Evolutionary conservation across 2,113 vertebrate species (phyloP).

Genomic region (Siniperca chuatsi): DNA sequence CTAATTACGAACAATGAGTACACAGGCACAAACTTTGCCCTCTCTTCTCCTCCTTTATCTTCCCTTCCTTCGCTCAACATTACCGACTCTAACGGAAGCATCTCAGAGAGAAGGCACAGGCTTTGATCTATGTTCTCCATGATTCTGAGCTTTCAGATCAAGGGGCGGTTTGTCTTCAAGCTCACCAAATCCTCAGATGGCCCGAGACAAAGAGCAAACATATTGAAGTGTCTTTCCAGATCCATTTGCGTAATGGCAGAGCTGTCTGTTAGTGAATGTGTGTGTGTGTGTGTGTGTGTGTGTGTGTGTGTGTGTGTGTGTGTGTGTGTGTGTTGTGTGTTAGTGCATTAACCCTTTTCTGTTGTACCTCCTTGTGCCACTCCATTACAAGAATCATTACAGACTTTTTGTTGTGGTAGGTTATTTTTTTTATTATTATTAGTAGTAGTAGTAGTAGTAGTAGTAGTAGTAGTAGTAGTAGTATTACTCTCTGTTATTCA

Average conservation of each 20-base stretch:
- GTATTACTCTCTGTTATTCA: slow-evolving; percentile 21
- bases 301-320: not conserved
- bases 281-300: slow-evolving; percentile 19
- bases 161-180: slow-evolving; percentile 78
- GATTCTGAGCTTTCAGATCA: slow-evolving; percentile 79
- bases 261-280: slow-evolving; percentile 32
- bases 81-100: slow-evolving; percentile 56
- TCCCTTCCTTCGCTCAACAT: slow-evolving; percentile 60
- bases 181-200: slow-evolving; percentile 73
- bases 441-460: slow-evolving; percentile 9
- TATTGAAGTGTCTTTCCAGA: slow-evolving; percentile 68
- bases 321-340: not conserved
- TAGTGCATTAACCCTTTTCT: slow-evolving; percentile 23
- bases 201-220: slow-evolving; percentile 75
- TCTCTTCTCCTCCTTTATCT: slow-evolving; percentile 62
- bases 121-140: slow-evolving; percentile 78
- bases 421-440: slow-evolving; percentile 11
- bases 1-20: slow-evolving; percentile 62
- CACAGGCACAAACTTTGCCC: slow-evolving; percentile 63
- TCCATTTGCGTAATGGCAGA: slow-evolving; percentile 76
- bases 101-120: slow-evolving; percentile 53
- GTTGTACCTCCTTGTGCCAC: slow-evolving; percentile 19
- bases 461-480: slow-evolving; percentile 6
- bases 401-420: not conserved
- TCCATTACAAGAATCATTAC: slow-evolving; percentile 15